A percentile compares a stretch with the other conserved stretches of the same genome.
These are phyloP conservation scores for Passerculus sandwichensis DNA, from an alignment of 2,797 vertebrate species.

Conservation along the genomic window DNA sequence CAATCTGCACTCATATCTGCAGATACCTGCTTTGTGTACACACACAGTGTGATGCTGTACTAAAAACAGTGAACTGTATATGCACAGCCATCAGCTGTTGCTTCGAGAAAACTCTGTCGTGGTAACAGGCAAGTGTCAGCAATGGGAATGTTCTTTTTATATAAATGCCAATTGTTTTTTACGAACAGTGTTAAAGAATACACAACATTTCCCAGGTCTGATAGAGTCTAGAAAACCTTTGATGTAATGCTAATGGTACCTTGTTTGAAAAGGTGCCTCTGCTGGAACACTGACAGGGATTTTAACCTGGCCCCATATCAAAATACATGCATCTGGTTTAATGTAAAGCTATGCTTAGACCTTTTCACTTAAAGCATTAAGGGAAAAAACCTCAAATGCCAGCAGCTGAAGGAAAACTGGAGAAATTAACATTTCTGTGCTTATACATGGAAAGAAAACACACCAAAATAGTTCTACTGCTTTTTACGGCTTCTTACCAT, in stretches of 20 bases:
- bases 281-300: background rate
- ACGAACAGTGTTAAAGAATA: background rate
- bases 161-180: background rate
- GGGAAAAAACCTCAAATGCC: accelerated
- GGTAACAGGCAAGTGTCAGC: background rate
- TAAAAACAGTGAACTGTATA: background rate
- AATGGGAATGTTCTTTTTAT: background rate
- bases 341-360: background rate
- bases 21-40: background rate
- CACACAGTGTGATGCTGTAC: accelerated
- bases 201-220: background rate
- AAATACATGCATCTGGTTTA: background rate
- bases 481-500: slow-evolving; percentile 66
- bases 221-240: background rate
- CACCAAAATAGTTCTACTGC: background rate
- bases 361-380: background rate
- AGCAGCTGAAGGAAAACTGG: background rate
- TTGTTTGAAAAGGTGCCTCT: background rate
- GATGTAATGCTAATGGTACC: background rate
- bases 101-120: background rate
- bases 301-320: background rate
- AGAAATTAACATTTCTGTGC: background rate
- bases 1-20: background rate
- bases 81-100: background rate
- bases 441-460: background rate